These are phyloP conservation scores for Tolypeutes matacus DNA, from an alignment of 2,797 vertebrate species.

Conservation along the genomic window DNA sequence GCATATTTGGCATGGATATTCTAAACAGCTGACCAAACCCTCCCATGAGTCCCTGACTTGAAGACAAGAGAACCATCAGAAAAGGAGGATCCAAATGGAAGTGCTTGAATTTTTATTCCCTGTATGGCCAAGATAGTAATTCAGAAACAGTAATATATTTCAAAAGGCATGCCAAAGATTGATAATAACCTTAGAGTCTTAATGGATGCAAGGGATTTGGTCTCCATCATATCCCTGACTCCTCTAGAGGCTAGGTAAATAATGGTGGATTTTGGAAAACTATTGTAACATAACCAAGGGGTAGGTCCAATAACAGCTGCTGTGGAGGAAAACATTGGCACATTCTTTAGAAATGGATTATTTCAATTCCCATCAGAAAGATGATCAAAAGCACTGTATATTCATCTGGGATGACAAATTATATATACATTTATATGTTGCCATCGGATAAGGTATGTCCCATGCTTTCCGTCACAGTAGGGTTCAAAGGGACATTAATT, in stretches of 20 bases:
- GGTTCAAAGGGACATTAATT: not conserved
- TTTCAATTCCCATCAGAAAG: not conserved
- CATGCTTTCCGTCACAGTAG: not conserved
- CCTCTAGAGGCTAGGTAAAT: not conserved
- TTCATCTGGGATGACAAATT: not conserved
- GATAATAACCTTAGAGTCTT: not conserved
- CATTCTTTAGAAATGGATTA: not conserved
- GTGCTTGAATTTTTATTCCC: not conserved
- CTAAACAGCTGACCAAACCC: not conserved
- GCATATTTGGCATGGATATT: not conserved
- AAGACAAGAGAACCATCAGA: not conserved
- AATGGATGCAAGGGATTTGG: not conserved
- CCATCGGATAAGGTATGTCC: not conserved
- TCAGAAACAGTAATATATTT: not conserved
- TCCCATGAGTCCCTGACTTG: not conserved
- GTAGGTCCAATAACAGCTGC: not conserved
- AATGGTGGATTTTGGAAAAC: not conserved
- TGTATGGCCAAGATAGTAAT: not conserved
- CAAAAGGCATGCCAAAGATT: not conserved
- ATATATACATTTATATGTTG: not conserved
- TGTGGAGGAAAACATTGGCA: not conserved
- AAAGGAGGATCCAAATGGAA: not conserved
- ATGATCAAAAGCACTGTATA: not conserved
- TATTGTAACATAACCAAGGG: not conserved
- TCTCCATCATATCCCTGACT: not conserved